These are phyloP conservation scores for Ranitomeya variabilis DNA, from an alignment of 2,113 vertebrate genomes.

Conservation along the genomic window DNA sequence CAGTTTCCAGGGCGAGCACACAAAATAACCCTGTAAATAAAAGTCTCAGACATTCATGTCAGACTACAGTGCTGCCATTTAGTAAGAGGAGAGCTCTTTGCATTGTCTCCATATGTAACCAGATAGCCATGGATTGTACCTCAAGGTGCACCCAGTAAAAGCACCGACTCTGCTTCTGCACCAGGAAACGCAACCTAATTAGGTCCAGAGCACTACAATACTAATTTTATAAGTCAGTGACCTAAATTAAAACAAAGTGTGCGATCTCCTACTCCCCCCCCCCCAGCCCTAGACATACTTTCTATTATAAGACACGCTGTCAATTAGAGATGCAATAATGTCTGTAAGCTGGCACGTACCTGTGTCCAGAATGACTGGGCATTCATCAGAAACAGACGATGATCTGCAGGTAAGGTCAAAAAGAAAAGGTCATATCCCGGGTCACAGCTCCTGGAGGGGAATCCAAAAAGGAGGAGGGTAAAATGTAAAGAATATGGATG, in stretches of 20 bases:
- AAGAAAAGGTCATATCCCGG: slow-evolving; percentile 15
- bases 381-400: slow-evolving; percentile 27
- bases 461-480: background rate
- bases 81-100: slow-evolving; percentile 39
- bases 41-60: background rate
- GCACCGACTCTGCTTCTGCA: background rate
- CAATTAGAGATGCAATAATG: background rate
- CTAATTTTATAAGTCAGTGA: slow-evolving; percentile 22
- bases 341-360: background rate
- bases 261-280: background rate
- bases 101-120: slow-evolving; percentile 41
- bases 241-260: slow-evolving; percentile 24
- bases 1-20: background rate
- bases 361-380: background rate
- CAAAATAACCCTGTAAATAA: background rate
- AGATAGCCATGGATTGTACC: slow-evolving; percentile 24
- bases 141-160: background rate
- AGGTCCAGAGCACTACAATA: slow-evolving; percentile 1
- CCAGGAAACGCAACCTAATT: slow-evolving; percentile 34
- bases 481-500: background rate
- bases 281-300: background rate
- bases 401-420: background rate
- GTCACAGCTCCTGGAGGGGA: background rate
- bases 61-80: background rate
- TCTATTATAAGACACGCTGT: background rate